Conservation (phyloP, 1,140 invertebrate genomes). For the Drosophila bipectinata region DNA sequence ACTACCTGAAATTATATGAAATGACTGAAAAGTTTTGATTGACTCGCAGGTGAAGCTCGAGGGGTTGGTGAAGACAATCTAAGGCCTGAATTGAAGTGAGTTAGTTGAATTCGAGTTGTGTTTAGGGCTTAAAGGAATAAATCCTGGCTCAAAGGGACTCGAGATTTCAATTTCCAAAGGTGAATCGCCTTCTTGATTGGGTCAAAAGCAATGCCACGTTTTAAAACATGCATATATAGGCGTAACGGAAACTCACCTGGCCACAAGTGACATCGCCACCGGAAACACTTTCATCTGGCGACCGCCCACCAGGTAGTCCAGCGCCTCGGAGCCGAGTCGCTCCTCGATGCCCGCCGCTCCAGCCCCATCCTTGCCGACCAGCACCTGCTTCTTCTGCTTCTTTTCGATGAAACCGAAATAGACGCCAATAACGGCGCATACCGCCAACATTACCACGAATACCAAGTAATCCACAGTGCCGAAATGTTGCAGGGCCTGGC, state of each 20-base stretch:
- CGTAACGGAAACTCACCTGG: conserved; percentile 86
- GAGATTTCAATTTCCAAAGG: conserved; percentile 7
- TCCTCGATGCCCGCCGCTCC: conserved; percentile 84
- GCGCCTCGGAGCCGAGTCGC: conserved; percentile 79
- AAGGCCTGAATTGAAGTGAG: conserved; percentile 22
- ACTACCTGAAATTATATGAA: conserved; percentile 30
- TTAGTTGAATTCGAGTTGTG: conserved; percentile 13
- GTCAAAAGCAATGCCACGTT: conserved; percentile 31
- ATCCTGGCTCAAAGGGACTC: conserved; percentile 9
- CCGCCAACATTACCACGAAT: conserved; percentile 88
- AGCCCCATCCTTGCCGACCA: conserved; percentile 50
- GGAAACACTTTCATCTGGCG: conserved; percentile 92
- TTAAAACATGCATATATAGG: conserved; percentile 46
- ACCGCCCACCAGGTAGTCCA: conserved; percentile 93
- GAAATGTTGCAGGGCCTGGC: conserved; percentile 86
- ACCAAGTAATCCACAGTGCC: conserved; percentile 88
- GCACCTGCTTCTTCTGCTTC: conserved; percentile 73
- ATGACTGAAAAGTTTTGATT: conserved; percentile 52
- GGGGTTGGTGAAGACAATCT: not conserved
- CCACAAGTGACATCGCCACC: conserved; percentile 91
- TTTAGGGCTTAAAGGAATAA: not conserved
- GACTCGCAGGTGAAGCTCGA: conserved; percentile 16
- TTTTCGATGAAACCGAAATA: conserved; percentile 90
- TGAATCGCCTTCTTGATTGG: not conserved
- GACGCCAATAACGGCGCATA: conserved; percentile 88